These are phyloP conservation scores for Semotilus atromaculatus DNA, from an alignment of 2,797 vertebrate species.

Conservation along the genomic window DNA sequence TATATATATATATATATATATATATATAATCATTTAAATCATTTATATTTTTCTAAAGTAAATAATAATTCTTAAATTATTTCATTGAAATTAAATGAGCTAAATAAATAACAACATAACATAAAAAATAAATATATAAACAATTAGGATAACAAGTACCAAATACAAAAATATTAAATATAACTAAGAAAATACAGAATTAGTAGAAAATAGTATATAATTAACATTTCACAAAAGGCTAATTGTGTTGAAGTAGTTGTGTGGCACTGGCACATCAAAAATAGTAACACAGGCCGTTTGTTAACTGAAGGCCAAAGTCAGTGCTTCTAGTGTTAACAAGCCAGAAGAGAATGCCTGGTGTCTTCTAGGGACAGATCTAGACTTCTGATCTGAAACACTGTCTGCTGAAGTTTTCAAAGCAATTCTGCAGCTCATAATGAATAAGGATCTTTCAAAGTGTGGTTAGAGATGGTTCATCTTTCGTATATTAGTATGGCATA, in stretches of 20 bases:
- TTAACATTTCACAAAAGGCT: not conserved
- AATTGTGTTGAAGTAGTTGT: not conserved
- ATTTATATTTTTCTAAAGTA: not conserved
- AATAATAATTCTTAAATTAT: not conserved
- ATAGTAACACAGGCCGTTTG: not conserved
- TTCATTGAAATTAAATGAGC: not conserved
- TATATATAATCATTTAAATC: not conserved
- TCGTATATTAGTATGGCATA: slow-evolving; percentile 18
- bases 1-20: too few species aligned
- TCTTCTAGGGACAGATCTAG: slow-evolving; percentile 4
- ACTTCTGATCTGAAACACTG: slow-evolving; percentile 65
- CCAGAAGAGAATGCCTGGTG: not conserved
- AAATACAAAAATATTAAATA: not conserved
- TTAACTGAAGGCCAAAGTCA: not conserved
- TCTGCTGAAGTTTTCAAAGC: slow-evolving; percentile 27
- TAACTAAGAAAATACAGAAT: too few species aligned
- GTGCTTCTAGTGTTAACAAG: not conserved
- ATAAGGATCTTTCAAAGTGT: not conserved
- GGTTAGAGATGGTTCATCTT: slow-evolving; percentile 12
- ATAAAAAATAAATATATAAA: not conserved
- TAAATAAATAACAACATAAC: not conserved
- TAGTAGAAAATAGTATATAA: too few species aligned
- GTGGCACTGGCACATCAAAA: not conserved
- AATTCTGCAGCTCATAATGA: slow-evolving; percentile 18
- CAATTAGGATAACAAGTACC: not conserved